Base-by-base conservation (phyloP, 2,888 invertebrate species). In the Julus scandinavius region DNA sequence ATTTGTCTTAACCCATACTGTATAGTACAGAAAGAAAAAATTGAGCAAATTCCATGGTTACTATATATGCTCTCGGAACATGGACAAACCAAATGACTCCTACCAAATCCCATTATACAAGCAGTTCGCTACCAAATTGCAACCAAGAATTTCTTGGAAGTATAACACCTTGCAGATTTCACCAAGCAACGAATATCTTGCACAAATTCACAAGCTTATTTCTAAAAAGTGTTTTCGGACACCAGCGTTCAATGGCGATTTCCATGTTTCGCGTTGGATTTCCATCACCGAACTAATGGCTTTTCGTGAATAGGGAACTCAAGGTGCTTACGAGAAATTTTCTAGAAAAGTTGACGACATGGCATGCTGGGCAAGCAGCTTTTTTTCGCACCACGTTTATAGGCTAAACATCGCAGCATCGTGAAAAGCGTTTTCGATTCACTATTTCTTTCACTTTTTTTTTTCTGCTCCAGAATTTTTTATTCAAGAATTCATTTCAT, bases 401-500 rank as follows among this genome's bases (percentile, higher is more conserved):
- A 29, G 63, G 63, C 63, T 20, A 72, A 72, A 72, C 63, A 72
- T 72, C 63, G 20, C 17, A 17, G 63, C 20, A 72, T 72, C 20
- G 63, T 72, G 63, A 72, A 72, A 85, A 85, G 85, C 45, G 85
- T 41, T 85, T 85, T 85, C 85, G 45, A 85, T 85, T 85, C 45
- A 85, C 45, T 45, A 41, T 45, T 85, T 85, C 5, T 40, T 85
- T 85, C 41, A 11, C 17, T 13, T n/a, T 85, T 85, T 85, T 40
- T 85, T 5, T 7, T 45, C 29, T 9, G n/a, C n/a, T 6, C 17
- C 9, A 17, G 17, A 72, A 17, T 72, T 85, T 84, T 85, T 85
- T 85, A 85, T 85, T 85, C 86, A 49, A 29, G 50, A 86, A 86
- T 50, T 54, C 86, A 40, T 50, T 86, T 49, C 86, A 50, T 86